phyloP scores from a whole-genome alignment of 2,797 vertebrate genomes.

The Pelobates cultripes region DNA sequence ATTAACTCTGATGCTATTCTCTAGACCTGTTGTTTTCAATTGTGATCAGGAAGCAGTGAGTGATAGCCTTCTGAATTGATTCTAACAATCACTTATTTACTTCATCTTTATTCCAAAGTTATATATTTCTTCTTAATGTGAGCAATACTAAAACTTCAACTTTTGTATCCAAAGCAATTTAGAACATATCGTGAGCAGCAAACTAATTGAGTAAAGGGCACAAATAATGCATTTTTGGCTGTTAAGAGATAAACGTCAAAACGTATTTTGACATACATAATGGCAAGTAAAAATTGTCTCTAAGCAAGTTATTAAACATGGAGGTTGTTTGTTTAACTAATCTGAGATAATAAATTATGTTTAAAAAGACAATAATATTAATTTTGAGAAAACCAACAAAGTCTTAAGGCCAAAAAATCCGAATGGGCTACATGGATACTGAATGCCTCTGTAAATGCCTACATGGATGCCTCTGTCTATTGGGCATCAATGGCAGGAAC shows the following conservation, averaged over 20 bases:
- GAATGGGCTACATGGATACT: no score
- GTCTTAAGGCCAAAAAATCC: no score
- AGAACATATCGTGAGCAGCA: constrained; percentile 13
- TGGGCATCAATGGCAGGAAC: no score
- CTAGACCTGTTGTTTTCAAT: constrained; percentile 7
- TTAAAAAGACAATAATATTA: no score
- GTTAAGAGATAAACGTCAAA: not conserved
- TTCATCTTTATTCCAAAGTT: constrained; percentile 21
- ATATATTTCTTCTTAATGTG: constrained; percentile 24
- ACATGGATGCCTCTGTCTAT: no score
- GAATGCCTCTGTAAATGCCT: no score
- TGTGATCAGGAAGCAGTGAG: constrained; percentile 29
- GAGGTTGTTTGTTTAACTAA: no score
- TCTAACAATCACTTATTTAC: constrained; percentile 26
- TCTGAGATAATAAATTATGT: no score
- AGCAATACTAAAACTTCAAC: constrained; percentile 11
- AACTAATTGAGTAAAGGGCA: constrained; percentile 3
- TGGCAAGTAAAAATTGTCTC: no score
- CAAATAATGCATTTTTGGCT: not conserved
- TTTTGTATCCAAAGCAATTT: constrained; percentile 20
- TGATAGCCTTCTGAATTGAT: constrained; percentile 25
- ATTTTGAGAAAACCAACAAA: no score
- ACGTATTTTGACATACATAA: not conserved
- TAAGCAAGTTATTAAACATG: no score
- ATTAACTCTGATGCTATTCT: constrained; percentile 1